Evolutionary conservation across 2,797 vertebrate genomes (phyloP).

Genomic region (Typhlichthys eigenmanni): DNA sequence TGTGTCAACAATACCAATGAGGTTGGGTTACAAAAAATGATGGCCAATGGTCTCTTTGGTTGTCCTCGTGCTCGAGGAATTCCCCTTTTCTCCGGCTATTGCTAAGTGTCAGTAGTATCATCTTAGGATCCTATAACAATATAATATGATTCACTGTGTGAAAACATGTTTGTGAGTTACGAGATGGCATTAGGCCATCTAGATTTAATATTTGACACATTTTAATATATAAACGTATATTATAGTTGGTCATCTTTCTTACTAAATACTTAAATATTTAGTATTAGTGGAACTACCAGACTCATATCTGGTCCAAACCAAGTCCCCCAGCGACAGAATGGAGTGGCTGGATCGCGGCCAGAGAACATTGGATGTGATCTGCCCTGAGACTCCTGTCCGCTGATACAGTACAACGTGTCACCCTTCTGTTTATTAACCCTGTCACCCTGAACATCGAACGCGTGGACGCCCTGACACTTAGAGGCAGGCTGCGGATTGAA

Average conservation of each 20-base stretch:
- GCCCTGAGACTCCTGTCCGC: background rate
- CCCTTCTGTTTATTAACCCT: constrained; percentile 65
- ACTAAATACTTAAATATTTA: constrained; percentile 19
- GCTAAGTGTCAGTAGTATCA: constrained; percentile 58
- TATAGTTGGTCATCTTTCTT: constrained; percentile 3
- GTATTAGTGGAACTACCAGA: constrained; percentile 20
- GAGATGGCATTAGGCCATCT: background rate
- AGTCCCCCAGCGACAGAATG: constrained; percentile 15
- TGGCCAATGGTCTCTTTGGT: constrained; percentile 48
- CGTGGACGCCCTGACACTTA: constrained; percentile 48
- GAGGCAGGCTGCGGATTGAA: constrained; percentile 40
- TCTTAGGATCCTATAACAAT: constrained; percentile 43
- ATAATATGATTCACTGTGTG: constrained; percentile 35
- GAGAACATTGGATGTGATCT: background rate
- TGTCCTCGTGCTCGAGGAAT: constrained; percentile 72
- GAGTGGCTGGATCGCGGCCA: too few species aligned
- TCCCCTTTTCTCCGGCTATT: constrained; percentile 64
- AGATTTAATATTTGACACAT: background rate
- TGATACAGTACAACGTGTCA: constrained; percentile 72
- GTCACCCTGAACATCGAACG: constrained; percentile 57
- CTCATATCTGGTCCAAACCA: constrained; percentile 39
- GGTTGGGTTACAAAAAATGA: constrained; percentile 69
- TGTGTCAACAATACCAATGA: constrained; percentile 57
- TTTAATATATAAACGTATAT: background rate
- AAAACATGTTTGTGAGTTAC: constrained; percentile 26